Percentiles rank a stretch among this genome's conserved stretches.
phyloP scores from a whole-genome alignment of 2,113 vertebrate species.

The Tetrax tetrax region DNA sequence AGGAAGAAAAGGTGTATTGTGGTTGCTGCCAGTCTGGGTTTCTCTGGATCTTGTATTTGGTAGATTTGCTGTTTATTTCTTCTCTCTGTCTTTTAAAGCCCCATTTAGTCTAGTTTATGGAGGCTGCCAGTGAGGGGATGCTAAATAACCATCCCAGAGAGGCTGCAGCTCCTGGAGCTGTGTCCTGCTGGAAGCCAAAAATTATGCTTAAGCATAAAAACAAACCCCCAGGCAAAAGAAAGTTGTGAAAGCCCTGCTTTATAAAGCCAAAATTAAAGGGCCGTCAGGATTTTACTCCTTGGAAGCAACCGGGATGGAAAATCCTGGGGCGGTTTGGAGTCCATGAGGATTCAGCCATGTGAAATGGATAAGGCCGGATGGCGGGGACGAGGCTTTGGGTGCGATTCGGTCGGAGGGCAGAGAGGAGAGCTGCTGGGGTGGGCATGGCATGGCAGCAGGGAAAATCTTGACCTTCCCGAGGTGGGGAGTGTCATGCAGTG shows the following conservation, averaged over 20 bases:
- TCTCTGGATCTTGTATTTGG: background rate
- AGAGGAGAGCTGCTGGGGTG: background rate
- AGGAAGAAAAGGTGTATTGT: background rate
- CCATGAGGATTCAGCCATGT: rapidly evolving
- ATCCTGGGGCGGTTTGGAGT: background rate
- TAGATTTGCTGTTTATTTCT: background rate
- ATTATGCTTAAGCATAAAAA: background rate
- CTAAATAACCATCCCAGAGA: background rate
- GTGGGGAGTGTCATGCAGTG: background rate
- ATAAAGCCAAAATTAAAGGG: background rate
- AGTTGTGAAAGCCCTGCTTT: background rate
- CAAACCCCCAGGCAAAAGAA: background rate
- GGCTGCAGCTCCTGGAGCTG: background rate
- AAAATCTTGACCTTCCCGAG: background rate
- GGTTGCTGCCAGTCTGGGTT: background rate
- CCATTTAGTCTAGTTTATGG: background rate
- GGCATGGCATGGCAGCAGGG: rapidly evolving
- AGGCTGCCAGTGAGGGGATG: slow-evolving; percentile 45
- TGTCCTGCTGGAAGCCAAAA: background rate
- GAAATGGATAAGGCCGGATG: background rate
- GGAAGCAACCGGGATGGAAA: background rate
- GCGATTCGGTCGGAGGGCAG: rapidly evolving
- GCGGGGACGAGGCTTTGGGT: rapidly evolving
- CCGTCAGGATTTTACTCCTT: background rate
- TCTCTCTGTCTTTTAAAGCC: background rate